A percentile compares a stretch with the other conserved stretches of the same genome.
These are phyloP conservation scores for Drosophila cognata DNA, from an alignment of 2,888 invertebrate species.

Conservation along the genomic window DNA sequence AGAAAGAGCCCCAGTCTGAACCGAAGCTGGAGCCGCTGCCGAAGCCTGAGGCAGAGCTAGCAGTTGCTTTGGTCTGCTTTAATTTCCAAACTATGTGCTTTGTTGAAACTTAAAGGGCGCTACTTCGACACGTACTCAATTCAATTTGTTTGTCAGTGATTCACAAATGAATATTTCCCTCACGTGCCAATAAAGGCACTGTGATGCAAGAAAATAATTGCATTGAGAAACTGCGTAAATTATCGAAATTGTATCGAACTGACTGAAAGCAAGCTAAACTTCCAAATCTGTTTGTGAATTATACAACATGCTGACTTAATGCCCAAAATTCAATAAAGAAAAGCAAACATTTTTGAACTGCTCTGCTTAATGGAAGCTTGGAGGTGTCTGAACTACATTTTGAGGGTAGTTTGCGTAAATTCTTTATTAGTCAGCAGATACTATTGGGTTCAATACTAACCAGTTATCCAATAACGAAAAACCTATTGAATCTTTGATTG, in stretches of 20 bases:
- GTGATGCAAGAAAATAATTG: slow-evolving; percentile 17
- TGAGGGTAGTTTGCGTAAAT: neutral
- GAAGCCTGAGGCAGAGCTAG: neutral
- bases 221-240: slow-evolving; percentile 14
- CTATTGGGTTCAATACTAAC: neutral
- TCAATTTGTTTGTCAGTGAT: slow-evolving; percentile 60
- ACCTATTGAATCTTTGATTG: neutral
- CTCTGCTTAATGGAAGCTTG: neutral
- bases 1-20: slow-evolving; percentile 16
- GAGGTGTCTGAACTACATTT: neutral
- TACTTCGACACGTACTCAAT: slow-evolving; percentile 68
- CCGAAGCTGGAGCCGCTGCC: slow-evolving; percentile 1
- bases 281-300: slow-evolving; percentile 24
- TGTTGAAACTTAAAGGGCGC: slow-evolving; percentile 51
- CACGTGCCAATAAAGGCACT: slow-evolving; percentile 51
- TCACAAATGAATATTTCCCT: slow-evolving; percentile 54
- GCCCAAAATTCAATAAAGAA: neutral
- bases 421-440: neutral
- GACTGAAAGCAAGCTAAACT: slow-evolving; percentile 7
- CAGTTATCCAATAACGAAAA: neutral
- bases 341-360: neutral
- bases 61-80: slow-evolving; percentile 37
- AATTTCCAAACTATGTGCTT: slow-evolving; percentile 47
- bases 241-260: slow-evolving; percentile 1
- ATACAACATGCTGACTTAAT: neutral